These are phyloP conservation scores for Ianthella basta DNA, from an alignment of 37 sponge, comb jelly and placozoan genomes.

Conservation along the genomic window DNA sequence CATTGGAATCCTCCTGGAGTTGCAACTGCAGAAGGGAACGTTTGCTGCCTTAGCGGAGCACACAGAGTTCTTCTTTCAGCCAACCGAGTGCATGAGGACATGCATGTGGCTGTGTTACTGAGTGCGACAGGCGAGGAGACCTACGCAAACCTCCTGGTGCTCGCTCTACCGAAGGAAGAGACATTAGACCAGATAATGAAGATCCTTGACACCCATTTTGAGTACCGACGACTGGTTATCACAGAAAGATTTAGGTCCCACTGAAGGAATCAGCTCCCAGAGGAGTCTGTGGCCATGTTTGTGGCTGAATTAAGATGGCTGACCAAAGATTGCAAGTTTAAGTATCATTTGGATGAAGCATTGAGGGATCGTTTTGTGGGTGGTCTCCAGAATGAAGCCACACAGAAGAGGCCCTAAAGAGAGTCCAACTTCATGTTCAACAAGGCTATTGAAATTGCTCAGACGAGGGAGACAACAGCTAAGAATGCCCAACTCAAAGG, in stretches of 20 bases:
- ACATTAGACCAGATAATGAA: conserved; percentile 2
- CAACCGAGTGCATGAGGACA: conserved; percentile 23
- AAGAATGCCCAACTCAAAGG: not conserved
- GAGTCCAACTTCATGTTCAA: not conserved
- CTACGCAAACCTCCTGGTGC: conserved; percentile 17
- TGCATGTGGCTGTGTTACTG: conserved; percentile 11
- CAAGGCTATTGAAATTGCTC: conserved; percentile 12
- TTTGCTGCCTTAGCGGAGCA: conserved; percentile 26
- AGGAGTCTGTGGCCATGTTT: not conserved
- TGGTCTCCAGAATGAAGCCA: not conserved
- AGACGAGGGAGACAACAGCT: not conserved
- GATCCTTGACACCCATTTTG: not conserved
- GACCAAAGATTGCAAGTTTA: not conserved
- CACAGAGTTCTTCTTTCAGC: conserved; percentile 17
- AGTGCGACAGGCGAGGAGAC: not conserved
- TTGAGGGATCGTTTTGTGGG: conserved; percentile 16
- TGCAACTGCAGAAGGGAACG: conserved; percentile 19
- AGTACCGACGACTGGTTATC: not conserved
- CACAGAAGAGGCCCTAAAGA: not conserved
- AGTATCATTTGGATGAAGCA: conserved; percentile 11
- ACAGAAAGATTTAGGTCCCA: too few species aligned
- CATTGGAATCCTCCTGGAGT: conserved; percentile 19
- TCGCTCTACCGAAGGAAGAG: not conserved
- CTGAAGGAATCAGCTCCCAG: conserved; percentile 3
- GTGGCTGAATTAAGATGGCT: not conserved